phyloP scores from a whole-genome alignment of 2,888 invertebrate species.

The Corbicula japonica region DNA sequence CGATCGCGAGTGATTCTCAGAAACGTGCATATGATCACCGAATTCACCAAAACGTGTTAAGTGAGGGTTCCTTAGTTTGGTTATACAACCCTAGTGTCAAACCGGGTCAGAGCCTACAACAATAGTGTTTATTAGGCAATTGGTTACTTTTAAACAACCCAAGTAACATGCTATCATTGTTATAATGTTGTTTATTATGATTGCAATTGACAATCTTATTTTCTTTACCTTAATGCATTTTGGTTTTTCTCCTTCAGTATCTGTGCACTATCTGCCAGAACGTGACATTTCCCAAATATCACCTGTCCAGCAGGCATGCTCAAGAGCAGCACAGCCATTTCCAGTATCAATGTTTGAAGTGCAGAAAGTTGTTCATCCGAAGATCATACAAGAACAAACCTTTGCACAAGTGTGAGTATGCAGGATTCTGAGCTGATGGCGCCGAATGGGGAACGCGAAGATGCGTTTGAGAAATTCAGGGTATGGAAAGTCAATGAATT shows the following conservation, averaged over 20 bases:
- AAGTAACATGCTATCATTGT: not conserved
- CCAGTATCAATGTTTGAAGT: not conserved
- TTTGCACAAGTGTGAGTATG: too few species aligned
- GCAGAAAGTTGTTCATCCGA: not conserved
- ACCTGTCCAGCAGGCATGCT: conserved; percentile 1
- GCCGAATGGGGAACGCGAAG: too few species aligned
- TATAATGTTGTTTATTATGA: not conserved
- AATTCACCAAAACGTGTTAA: conserved; percentile 9
- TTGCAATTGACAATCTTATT: not conserved
- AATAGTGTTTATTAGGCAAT: not conserved
- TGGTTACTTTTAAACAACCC: not conserved
- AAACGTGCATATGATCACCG: conserved; percentile 28
- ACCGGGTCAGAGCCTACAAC: too few species aligned
- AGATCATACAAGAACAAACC: too few species aligned
- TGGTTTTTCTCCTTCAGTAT: not conserved
- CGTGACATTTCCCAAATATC: conserved; percentile 6
- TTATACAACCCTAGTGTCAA: too few species aligned
- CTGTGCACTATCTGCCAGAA: conserved; percentile 4
- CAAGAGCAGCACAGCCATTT: not conserved
- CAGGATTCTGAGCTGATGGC: too few species aligned
- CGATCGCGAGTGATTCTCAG: conserved; percentile 16
- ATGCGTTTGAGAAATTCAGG: too few species aligned
- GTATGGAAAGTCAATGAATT: too few species aligned
- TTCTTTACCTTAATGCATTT: not conserved
- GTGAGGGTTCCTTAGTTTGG: not conserved